phyloP scores from a whole-genome alignment of 53 echinoderm and acorn worm genomes.

The Holothuria leucospilota region DNA sequence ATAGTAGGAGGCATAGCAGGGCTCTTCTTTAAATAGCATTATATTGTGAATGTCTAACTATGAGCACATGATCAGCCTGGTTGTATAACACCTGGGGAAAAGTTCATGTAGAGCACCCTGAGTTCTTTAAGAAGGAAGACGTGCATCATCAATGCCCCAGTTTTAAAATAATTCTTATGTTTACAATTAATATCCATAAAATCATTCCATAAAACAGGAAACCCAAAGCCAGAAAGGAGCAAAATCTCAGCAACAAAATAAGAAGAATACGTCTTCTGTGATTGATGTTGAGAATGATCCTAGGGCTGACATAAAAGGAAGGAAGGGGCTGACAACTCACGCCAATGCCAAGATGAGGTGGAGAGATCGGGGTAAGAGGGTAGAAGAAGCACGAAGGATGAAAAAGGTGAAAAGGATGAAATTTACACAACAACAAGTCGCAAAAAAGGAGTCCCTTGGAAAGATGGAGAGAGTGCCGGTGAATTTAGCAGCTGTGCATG shows the following conservation, averaged over 20 bases:
- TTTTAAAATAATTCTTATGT: too few relatives aligned
- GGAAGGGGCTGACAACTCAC: constrained; percentile 73
- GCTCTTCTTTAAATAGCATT: too few relatives aligned
- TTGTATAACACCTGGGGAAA: too few relatives aligned
- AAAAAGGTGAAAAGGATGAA: constrained; percentile 58
- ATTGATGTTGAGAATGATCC: not conserved
- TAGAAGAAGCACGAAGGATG: constrained; percentile 66
- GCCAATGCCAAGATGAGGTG: constrained; percentile 69
- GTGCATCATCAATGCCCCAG: too few relatives aligned
- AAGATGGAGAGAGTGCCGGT: constrained; percentile 46
- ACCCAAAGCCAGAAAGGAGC: constrained; percentile 13
- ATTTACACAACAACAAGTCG: constrained; percentile 47
- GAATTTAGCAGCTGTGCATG: constrained; percentile 46
- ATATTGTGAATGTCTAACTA: too few relatives aligned
- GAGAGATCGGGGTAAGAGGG: constrained; percentile 69
- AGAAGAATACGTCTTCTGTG: too few relatives aligned
- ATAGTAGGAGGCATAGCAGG: too few relatives aligned
- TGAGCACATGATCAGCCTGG: too few relatives aligned
- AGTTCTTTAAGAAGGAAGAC: too few relatives aligned
- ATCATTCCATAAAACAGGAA: too few relatives aligned
- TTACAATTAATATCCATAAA: too few relatives aligned
- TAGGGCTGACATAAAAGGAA: constrained; percentile 50
- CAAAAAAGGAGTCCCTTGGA: constrained; percentile 40
- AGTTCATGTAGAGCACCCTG: too few relatives aligned
- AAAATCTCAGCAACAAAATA: constrained; percentile 14